Base-by-base conservation (phyloP, 2,797 vertebrate species). In the Botia almorhae region DNA sequence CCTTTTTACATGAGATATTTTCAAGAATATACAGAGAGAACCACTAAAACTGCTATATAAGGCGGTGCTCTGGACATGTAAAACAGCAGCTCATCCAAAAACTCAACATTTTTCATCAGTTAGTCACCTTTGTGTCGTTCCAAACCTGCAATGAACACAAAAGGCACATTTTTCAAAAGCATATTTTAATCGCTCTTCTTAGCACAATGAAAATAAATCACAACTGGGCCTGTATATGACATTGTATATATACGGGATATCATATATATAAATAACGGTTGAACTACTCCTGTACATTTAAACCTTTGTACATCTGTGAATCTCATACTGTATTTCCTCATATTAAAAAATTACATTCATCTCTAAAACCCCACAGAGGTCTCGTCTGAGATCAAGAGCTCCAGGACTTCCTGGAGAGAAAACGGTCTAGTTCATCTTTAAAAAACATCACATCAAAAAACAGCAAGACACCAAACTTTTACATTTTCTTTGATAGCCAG, bases 371-470 rank as follows among this genome's bases (percentile, higher is more conserved):
- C 13, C 43, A 78, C 23, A 26, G 23, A 26, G 23, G 23, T 26
- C 23, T 26, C 23, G 23, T 26, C 23, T 26, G 23, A 26, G 23
- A 80, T 81, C 77, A 85, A 26, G 39, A 80, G 80, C 53, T 75
- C 68, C 53, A 53, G 36, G 67, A 72, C 67, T 60, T 36, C 61
- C 65, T 14, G 4, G 14, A 64, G 55, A 84, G 70, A 76, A 81
- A 64, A 68, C 6, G 2, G 46, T 78, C 65, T 74, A 56, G 64
- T 70, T 74, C 21, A 72, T 50, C 51, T 58, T 63, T 75, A 51
- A 75, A 82, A 84, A 79, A 68, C 16, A 13, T 51, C 21, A 48
- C 36, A 50, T 79, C 23, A 73, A 58, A 64, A 78, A 74, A 11
- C 7, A 48, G 56, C 71, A 48, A 69, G 63, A 50, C 58, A 63